Evolutionary conservation across 35 echinoderm and acorn worm genomes (phyloP), one percentile per base, ranked within the genome.

Genomic region (Ophiothrix spiculata): DNA sequence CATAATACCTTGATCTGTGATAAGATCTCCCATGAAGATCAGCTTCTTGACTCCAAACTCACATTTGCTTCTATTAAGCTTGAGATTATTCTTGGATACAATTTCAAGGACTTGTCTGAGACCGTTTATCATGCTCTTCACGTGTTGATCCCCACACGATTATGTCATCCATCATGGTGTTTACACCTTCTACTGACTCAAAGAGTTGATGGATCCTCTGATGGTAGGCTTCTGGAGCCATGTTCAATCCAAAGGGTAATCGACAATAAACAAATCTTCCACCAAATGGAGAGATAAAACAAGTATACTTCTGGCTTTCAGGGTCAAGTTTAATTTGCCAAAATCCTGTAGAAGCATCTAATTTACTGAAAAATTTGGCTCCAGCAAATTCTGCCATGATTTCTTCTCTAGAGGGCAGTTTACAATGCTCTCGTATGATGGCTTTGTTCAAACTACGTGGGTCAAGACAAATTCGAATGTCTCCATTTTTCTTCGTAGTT

Each of bases 201-300:
- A 91, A 91, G 0, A 82, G 63, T 78, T 81, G 36, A 32, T 81
- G 78, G 33, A 92, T 75, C 12, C 38, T 81, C 17, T 38, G 64
- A n/a, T 92, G 84, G 49, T 82, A 92, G 16, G 80, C 90, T 36
- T 91, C 83, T 41, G 90, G 90, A 23, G 88, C 88, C 36, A 74
- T 77, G 23, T 25, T 37, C 4, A 90, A 42, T 23, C 82, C 88
- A 38, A 90, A 84, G 33, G 81, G 88, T 23, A 85, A 49, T 28
- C 88, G 35, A 4, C 46, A 31, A 54, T 85, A 90, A 56, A 25
- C 77, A 37, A 64, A 90, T 31, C 88, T 11, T 1, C 89, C 89
- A 85, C n/a, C n/a, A 91, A 91, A 69, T 45, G 81, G 88, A 25
- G 89, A 78, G 13, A 83, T 91, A 40, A 91, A 84, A 33, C 33